Evolutionary conservation across 2,888 invertebrate species (phyloP), one percentile per base, ranked within the genome.

Genomic region (Anoplius nigerrimus): DNA sequence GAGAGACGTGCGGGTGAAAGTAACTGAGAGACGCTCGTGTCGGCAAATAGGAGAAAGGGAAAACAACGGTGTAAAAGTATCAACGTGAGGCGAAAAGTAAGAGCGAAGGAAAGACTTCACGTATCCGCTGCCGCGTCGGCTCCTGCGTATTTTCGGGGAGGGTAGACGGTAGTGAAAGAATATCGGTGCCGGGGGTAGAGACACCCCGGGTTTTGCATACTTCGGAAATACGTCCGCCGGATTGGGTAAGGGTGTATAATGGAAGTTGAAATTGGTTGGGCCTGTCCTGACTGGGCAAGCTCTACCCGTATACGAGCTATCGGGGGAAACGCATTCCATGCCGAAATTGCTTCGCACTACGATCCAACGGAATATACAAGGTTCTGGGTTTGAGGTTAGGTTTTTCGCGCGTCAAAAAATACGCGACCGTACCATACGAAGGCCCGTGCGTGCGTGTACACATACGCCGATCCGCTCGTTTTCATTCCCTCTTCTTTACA

Each of bases 251-350:
- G 85, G 84, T 85, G 86, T 84, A 87, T 88, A 88, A 87, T 88
- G 88, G 87, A 87, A 87, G 87, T 87, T 87, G 87, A 87, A 88
- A 88, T 88, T 88, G 88, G 87, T 88, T 84, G 87, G 87, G 85
- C 87, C 86, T 87, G 88, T 87, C 86, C 86, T 83, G 87, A 76
- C 82, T 82, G 86, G 85, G 86, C 86, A 82, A 82, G 84, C 86
- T 82, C 79, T 77, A 79, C 75, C 65, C 75, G 74, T 74, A 68
- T 76, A 80, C 80, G 82, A 83, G 83, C 85, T 84, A 85, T 85
- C 85, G 87, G 85, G 86, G 87, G 85, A 84, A 87, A 87, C 87
- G 87, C 87, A 87, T 88, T 88, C 87, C 88, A 83, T 82, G 84
- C 84, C 85, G 85, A 88, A 88, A 88, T 88, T 87, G 87, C 86